Evolutionary conservation across 2,888 invertebrate genomes (phyloP).

Genomic region (Aphidius colemani): DNA sequence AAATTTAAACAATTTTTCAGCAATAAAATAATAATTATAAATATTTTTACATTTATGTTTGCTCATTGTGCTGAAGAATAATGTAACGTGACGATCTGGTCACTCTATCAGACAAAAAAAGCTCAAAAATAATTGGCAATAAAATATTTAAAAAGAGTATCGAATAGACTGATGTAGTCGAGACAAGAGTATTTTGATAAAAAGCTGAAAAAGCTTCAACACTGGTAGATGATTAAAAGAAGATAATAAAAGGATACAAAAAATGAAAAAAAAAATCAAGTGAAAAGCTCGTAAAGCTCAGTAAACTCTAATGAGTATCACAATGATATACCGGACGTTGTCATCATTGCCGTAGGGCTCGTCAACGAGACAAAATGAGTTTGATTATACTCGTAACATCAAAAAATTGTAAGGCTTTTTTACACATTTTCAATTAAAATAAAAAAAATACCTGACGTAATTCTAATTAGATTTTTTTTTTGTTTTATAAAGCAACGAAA

Average conservation of each 20-base stretch:
- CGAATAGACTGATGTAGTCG: not conserved
- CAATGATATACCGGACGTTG: constrained; percentile 6
- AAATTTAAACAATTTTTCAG: too few species aligned
- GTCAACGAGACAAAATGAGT: constrained; percentile 9
- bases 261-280: not conserved
- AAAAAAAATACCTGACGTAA: constrained; percentile 15
- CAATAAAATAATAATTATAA: too few species aligned
- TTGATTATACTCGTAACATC: not conserved
- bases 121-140: not conserved
- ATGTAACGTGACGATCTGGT: too few species aligned
- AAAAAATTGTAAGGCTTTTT: constrained; percentile 9
- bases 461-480: constrained; percentile 1
- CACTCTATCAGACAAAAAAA: too few species aligned
- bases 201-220: not conserved
- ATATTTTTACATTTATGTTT: not conserved
- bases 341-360: constrained; percentile 18
- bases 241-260: not conserved
- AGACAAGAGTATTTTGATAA: constrained; percentile 1
- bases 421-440: not conserved
- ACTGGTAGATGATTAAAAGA: not conserved
- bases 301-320: constrained; percentile 22
- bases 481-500: not conserved
- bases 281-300: not conserved
- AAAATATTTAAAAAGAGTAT: constrained; percentile 1
- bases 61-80: too few species aligned